Evolutionary conservation across 1,140 invertebrate species (phyloP), one percentile per base, ranked within the genome.

Genomic region (Drosophila lacertosa): DNA sequence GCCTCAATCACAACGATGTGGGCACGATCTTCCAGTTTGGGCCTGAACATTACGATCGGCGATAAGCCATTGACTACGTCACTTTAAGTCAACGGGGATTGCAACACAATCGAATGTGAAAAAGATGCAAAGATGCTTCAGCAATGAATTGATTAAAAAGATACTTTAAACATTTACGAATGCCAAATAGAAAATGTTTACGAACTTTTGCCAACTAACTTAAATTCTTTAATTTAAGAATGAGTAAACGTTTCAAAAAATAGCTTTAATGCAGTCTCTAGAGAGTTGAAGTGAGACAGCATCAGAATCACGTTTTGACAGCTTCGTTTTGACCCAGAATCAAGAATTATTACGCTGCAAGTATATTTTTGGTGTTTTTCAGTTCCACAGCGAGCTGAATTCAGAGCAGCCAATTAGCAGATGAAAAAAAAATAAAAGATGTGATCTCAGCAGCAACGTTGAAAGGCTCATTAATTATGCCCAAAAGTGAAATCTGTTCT

Each of bases 11-110:
- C 51, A 80, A 84, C 65, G 48, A 72, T 74, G 42, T 66, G 72
- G 58, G 59, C 80, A 86, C 80, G 80, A 84, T 72, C 58, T 69
- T 69, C 13, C 0, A 5, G 54, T 55, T 62, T 70, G 6, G 58
- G 59, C 57, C 58, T 29, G 16, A 40, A 70, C 33, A 57, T 37
- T 33, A 4, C 20, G 51, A 54, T 67, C 37, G 13, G 3, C 40
- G 42, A 54, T 26, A 45, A 54, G 58, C 37, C 15, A n/a, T 29
- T 7, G 13, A 55, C 37, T 18, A 48, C 11, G 20, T n/a, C 37
- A 54, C 22, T 45, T 53, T 51, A 26, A 32, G 39, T 47, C 22
- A 48, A 5, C 26, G 15, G 13, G 40, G 2, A 54, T 63, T 69
- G 59, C 59, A 22, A 45, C 42, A 68, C 22, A 44, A 44, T 24